Evolutionary conservation across 2,113 vertebrate species (phyloP).

Genomic region (Rana temporaria): DNA sequence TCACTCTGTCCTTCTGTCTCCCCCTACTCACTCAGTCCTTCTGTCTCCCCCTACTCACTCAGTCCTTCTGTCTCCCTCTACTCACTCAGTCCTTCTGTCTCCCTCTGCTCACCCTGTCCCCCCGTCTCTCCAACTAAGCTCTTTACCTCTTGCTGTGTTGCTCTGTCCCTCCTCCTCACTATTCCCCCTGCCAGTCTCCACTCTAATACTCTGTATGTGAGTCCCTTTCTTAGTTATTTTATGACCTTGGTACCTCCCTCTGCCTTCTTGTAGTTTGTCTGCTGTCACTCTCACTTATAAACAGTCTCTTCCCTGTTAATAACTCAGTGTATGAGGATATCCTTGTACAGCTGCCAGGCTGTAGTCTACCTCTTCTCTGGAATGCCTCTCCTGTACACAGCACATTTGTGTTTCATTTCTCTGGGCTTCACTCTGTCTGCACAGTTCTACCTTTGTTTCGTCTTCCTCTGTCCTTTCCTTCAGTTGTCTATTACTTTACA

Average conservation of each 20-base stretch:
- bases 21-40: background rate
- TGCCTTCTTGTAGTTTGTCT: slow-evolving; percentile 61
- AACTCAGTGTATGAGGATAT: slow-evolving; percentile 66
- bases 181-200: slow-evolving; percentile 37
- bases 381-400: slow-evolving; percentile 20
- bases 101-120: background rate
- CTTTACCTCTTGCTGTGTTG: background rate
- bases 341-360: slow-evolving; percentile 73
- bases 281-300: slow-evolving; percentile 64
- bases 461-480: background rate
- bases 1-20: background rate
- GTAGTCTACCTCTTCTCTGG: slow-evolving; percentile 11
- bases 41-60: background rate
- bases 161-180: slow-evolving; percentile 61
- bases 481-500: slow-evolving; percentile 64
- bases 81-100: background rate
- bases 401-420: slow-evolving; percentile 12
- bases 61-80: background rate
- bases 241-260: slow-evolving; percentile 60
- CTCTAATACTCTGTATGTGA: background rate
- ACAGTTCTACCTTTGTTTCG: slow-evolving; percentile 65
- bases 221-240: slow-evolving; percentile 50
- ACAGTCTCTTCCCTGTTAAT: slow-evolving; percentile 66
- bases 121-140: background rate
- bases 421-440: background rate